Conservation (phyloP, 2,797 vertebrate genomes). For the Syngnathus rostellatus region DNA sequence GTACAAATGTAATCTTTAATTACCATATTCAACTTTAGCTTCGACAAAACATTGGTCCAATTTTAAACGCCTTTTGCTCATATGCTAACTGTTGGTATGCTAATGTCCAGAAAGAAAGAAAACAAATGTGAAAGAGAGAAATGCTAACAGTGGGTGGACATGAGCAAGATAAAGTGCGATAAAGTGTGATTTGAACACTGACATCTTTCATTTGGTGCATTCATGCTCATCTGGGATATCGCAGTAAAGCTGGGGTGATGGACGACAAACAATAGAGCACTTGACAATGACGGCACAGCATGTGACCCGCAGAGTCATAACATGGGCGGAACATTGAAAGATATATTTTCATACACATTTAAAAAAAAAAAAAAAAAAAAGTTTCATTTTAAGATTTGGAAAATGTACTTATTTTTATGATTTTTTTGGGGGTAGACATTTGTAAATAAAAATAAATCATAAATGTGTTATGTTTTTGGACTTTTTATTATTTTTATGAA, state of each 20-base stretch:
- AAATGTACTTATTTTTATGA: not conserved
- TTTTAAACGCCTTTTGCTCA: too few species aligned
- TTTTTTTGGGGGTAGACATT: not conserved
- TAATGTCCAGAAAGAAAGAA: too few species aligned
- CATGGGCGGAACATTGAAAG: not conserved
- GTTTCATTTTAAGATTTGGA: not conserved
- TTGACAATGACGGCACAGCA: not conserved
- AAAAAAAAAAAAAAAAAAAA: too few species aligned
- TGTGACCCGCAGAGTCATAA: slow-evolving; percentile 2
- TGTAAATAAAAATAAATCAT: too few species aligned
- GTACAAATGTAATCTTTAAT: not conserved
- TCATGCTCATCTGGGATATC: slow-evolving; percentile 29
- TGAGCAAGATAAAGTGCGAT: not conserved
- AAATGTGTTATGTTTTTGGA: too few species aligned
- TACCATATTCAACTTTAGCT: not conserved
- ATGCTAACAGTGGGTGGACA: not conserved
- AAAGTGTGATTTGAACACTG: not conserved
- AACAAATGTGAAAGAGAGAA: too few species aligned
- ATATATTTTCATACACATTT: not conserved
- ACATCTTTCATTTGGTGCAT: not conserved
- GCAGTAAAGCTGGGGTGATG: slow-evolving; percentile 10
- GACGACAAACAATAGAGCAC: slow-evolving; percentile 2
- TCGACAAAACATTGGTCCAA: too few species aligned
- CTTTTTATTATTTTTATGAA: too few species aligned
- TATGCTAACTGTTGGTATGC: too few species aligned